Conservation (phyloP, 2,797 vertebrate species). For the Hemibagrus guttatus region DNA sequence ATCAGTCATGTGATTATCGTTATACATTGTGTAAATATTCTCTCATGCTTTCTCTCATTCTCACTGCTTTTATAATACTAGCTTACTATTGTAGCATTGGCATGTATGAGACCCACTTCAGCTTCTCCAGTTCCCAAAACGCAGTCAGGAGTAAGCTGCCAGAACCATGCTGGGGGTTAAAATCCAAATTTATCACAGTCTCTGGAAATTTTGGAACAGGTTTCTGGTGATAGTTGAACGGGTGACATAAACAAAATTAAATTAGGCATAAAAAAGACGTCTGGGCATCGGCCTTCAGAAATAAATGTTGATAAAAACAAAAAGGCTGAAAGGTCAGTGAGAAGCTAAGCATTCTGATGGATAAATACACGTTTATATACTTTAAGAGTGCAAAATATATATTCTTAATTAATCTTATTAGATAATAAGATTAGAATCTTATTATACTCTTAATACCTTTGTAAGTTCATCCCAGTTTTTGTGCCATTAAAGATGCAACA, state of each 20-base stretch:
- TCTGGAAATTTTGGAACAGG: constrained; percentile 20
- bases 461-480: neutral
- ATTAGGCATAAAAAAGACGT: constrained; percentile 6
- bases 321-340: neutral
- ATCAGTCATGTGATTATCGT: neutral
- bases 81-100: neutral
- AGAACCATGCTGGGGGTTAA: constrained; percentile 25
- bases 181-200: constrained; percentile 32
- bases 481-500: neutral
- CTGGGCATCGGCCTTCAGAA: neutral
- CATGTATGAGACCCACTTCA: constrained; percentile 4
- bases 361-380: too few relatives aligned
- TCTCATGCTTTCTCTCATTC: neutral
- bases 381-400: too few relatives aligned
- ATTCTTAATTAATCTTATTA: too few relatives aligned
- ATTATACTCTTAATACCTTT: neutral
- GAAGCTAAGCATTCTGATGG: neutral
- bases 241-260: neutral
- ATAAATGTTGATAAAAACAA: neutral
- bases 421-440: too few relatives aligned
- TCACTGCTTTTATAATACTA: neutral
- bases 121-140: constrained; percentile 10
- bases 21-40: neutral
- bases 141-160: constrained; percentile 14
- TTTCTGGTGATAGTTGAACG: constrained; percentile 7